Evolutionary conservation across 2,113 vertebrate species (phyloP).

Genomic region (Aplodontia rufa): DNA sequence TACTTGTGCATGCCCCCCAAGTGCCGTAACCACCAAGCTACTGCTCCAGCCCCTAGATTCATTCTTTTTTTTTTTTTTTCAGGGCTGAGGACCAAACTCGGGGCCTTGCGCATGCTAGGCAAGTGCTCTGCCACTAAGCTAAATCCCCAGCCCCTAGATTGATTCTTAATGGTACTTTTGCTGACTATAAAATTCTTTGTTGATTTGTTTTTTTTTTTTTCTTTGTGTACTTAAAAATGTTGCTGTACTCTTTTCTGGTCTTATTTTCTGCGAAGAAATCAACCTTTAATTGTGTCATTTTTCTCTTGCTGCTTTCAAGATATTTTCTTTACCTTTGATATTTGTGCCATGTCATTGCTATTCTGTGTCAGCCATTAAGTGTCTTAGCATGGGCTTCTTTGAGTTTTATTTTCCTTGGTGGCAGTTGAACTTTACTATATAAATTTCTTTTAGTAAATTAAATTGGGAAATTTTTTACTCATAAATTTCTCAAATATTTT

Average conservation of each 20-base stretch:
- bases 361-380: not conserved
- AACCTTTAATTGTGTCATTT: not conserved
- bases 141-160: too few relatives aligned
- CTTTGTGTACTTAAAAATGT: not conserved
- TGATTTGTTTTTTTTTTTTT: not conserved
- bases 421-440: not conserved
- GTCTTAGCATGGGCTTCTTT: not conserved
- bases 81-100: too few relatives aligned
- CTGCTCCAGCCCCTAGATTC: too few relatives aligned
- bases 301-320: conserved; percentile 4
- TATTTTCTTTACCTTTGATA: conserved; percentile 32
- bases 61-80: too few relatives aligned
- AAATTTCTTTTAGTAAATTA: not conserved
- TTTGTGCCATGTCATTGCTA: not conserved
- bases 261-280: conserved; percentile 16
- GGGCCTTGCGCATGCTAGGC: too few relatives aligned
- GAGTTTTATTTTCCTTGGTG: conserved; percentile 4
- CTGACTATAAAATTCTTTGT: conserved; percentile 7
- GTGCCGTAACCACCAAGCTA: too few relatives aligned
- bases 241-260: not conserved
- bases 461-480: not conserved
- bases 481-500: conserved; percentile 5
- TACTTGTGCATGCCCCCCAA: too few relatives aligned
- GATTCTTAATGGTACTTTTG: conserved; percentile 5
- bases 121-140: too few relatives aligned